phyloP scores from a whole-genome alignment of 2,888 invertebrate genomes.

The Hedya salicella region DNA sequence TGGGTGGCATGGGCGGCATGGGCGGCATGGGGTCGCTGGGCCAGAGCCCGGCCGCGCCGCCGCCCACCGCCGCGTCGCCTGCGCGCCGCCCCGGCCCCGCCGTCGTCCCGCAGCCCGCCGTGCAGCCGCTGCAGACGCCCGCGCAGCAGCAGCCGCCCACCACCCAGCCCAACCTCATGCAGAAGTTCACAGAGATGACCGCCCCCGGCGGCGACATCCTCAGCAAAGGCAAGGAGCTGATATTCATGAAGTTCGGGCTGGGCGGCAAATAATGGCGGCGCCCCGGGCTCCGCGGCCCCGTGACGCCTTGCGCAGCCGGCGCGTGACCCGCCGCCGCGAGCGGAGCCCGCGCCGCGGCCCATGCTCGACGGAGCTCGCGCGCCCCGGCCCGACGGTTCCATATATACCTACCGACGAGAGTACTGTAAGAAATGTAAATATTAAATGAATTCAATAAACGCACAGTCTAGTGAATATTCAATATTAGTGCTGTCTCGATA shows the following conservation, averaged over 20 bases:
- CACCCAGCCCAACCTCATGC: conserved; percentile 91
- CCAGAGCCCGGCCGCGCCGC: conserved; percentile 32
- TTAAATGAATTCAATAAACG: conserved; percentile 78
- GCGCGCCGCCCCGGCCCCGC: conserved; percentile 79
- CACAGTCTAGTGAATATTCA: conserved; percentile 83
- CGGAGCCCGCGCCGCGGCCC: conserved; percentile 49
- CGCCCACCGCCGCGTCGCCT: conserved; percentile 61
- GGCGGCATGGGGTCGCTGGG: conserved; percentile 48
- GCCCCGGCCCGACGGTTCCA: conserved; percentile 59
- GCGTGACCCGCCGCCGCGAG: conserved; percentile 47
- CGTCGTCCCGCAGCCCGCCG: conserved; percentile 78
- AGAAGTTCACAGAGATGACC: conserved; percentile 95
- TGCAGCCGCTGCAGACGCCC: conserved; percentile 63
- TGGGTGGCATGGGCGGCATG: conserved; percentile 46
- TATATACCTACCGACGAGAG: conserved; percentile 60
- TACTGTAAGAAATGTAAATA: conserved; percentile 76
- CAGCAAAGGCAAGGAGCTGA: conserved; percentile 96
- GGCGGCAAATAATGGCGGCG: conserved; percentile 88
- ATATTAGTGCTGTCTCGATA: conserved; percentile 79
- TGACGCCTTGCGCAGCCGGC: conserved; percentile 46
- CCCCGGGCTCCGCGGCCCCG: conserved; percentile 61
- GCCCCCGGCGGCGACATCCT: conserved; percentile 95
- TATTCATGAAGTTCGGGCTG: conserved; percentile 97
- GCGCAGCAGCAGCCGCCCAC: conserved; percentile 72
- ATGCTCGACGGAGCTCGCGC: conserved; percentile 65